phyloP scores from a whole-genome alignment of 2,888 invertebrate genomes.

The Steinernema hermaphroditum region DNA sequence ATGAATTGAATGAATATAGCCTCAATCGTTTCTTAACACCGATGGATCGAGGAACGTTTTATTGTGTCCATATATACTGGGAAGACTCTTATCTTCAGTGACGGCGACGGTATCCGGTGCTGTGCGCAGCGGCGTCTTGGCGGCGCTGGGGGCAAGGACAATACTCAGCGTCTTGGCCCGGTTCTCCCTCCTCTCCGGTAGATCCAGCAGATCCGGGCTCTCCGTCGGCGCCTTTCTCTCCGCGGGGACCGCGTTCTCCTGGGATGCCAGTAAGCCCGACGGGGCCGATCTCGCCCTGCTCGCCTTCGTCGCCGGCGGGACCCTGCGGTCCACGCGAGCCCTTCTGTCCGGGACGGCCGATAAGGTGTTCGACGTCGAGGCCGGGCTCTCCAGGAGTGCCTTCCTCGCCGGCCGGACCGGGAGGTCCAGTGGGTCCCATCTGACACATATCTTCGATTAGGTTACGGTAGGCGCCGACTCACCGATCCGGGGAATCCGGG shows the following conservation, averaged over 20 bases:
- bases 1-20: too few relatives aligned
- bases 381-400: constrained; percentile 56
- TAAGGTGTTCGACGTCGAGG: constrained; percentile 56
- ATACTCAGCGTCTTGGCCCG: constrained; percentile 47
- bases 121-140: constrained; percentile 16
- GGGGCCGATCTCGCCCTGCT: constrained; percentile 35
- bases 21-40: too few relatives aligned
- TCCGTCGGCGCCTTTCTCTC: constrained; percentile 54
- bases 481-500: constrained; percentile 57
- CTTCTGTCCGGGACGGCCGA: constrained; percentile 56
- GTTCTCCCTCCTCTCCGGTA: constrained; percentile 50
- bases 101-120: background rate
- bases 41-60: too few relatives aligned
- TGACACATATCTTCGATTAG: background rate
- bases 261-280: constrained; percentile 51
- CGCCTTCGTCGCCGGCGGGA: constrained; percentile 53
- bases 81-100: too few relatives aligned
- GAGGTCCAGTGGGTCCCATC: constrained; percentile 52
- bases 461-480: background rate
- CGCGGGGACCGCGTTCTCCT: constrained; percentile 56
- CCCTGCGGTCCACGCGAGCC: constrained; percentile 56
- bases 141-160: constrained; percentile 30
- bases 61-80: too few relatives aligned
- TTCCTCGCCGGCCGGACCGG: constrained; percentile 56
- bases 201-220: constrained; percentile 36